Conservation (phyloP, 1,140 invertebrate species). For the Bombus terrestris region DNA sequence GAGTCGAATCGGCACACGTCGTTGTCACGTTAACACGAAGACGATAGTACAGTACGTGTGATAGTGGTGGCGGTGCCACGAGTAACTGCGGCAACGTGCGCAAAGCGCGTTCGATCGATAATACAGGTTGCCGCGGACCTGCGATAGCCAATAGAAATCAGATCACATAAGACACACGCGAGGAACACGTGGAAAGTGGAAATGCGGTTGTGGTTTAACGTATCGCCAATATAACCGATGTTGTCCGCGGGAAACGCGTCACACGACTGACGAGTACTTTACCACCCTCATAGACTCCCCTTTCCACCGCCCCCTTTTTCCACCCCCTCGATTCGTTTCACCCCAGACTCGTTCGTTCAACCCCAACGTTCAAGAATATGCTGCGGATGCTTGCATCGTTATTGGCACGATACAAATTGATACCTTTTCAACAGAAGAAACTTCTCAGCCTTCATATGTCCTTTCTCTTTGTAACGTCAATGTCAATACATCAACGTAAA, state of each 20-base stretch:
- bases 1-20: not conserved
- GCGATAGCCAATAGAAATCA: conserved; percentile 28
- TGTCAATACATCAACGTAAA: not conserved
- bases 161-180: conserved; percentile 34
- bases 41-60: conserved; percentile 19
- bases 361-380: conserved; percentile 55
- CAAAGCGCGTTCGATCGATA: conserved; percentile 63
- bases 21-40: not conserved
- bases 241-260: conserved; percentile 68
- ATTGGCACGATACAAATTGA: conserved; percentile 39
- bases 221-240: conserved; percentile 37
- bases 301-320: conserved; percentile 53
- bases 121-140: conserved; percentile 60
- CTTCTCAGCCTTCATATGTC: not conserved
- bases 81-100: conserved; percentile 58
- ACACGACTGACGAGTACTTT: conserved; percentile 73
- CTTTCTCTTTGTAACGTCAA: not conserved
- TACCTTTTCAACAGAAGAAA: not conserved
- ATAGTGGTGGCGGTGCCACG: conserved; percentile 36
- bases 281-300: conserved; percentile 70
- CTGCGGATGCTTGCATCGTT: conserved; percentile 35
- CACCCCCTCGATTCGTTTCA: conserved; percentile 62
- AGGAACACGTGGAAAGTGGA: conserved; percentile 38
- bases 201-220: conserved; percentile 16
- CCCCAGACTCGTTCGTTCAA: conserved; percentile 52